Percentiles rank a stretch among this genome's conserved stretches.
phyloP scores from a whole-genome alignment of 2,888 invertebrate genomes.

The Agonopterix subpropinquella region DNA sequence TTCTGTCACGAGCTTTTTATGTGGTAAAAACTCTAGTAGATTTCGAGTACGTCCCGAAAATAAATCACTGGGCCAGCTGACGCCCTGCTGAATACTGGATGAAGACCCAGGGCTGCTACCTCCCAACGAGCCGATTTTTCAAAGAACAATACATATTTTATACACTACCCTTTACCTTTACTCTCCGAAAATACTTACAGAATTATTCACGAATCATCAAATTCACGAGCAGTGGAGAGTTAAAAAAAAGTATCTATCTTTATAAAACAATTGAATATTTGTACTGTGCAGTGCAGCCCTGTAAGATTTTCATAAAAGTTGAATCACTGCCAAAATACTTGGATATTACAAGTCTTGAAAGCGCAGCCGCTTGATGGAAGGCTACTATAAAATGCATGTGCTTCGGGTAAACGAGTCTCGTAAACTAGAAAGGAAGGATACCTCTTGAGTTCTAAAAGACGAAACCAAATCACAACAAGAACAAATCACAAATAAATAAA shows the following conservation, averaged over 20 bases:
- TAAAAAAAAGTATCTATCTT: no score
- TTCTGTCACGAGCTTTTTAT: slow-evolving; percentile 16
- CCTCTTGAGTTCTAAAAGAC: not conserved
- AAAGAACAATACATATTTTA: slow-evolving; percentile 19
- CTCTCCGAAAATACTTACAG: not conserved
- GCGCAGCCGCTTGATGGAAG: slow-evolving; percentile 20
- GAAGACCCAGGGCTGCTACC: slow-evolving; percentile 31
- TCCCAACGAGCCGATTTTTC: slow-evolving; percentile 16
- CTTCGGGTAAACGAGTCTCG: slow-evolving; percentile 12
- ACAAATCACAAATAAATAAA: not conserved
- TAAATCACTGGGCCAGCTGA: slow-evolving; percentile 59
- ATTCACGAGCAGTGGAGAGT: no score
- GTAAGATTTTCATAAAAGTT: slow-evolving; percentile 22
- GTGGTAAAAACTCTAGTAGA: slow-evolving; percentile 9
- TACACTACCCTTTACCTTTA: slow-evolving; percentile 10
- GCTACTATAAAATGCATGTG: slow-evolving; percentile 30
- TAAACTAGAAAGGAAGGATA: not conserved
- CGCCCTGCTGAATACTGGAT: slow-evolving; percentile 59
- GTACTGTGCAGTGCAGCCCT: not conserved
- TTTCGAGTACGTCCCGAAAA: slow-evolving; percentile 42
- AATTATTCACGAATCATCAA: no score
- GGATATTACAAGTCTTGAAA: slow-evolving; percentile 18
- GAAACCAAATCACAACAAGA: no score
- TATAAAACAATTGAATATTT: no score
- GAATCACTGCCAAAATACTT: slow-evolving; percentile 32